phyloP scores from a whole-genome alignment of 1,140 invertebrate species.

The Calliphora vicina region DNA sequence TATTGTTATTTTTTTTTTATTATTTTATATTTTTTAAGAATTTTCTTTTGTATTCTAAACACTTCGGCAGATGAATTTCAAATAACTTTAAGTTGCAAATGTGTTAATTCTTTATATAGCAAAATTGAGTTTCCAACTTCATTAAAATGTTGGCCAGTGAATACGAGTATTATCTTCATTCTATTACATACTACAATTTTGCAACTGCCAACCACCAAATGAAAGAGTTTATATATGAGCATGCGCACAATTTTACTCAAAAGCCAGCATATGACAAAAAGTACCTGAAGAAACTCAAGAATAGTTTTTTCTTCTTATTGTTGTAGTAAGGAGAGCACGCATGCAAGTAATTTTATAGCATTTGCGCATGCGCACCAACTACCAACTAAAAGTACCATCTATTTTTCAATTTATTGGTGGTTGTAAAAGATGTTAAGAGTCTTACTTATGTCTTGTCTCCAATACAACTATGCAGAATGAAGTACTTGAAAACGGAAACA shows the following conservation, averaged over 20 bases:
- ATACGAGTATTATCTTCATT: too few relatives aligned
- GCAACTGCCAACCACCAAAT: background rate
- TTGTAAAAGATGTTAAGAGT: background rate
- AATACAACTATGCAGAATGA: too few relatives aligned
- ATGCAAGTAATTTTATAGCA: background rate
- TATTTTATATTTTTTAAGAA: background rate
- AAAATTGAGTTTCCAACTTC: background rate
- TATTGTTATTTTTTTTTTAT: background rate
- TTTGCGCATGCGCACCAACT: background rate
- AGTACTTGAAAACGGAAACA: slow-evolving; percentile 27
- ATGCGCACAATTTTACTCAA: background rate
- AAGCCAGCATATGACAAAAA: too few relatives aligned
- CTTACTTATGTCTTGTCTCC: too few relatives aligned
- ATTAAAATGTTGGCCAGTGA: background rate
- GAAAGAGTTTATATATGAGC: background rate
- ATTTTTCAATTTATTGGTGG: background rate
- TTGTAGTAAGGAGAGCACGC: too few relatives aligned
- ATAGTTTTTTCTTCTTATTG: too few relatives aligned
- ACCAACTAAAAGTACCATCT: background rate
- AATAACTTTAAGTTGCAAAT: slow-evolving; percentile 27
- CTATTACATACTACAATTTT: background rate
- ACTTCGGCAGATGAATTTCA: background rate
- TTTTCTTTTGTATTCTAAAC: background rate
- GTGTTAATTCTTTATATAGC: slow-evolving; percentile 22
- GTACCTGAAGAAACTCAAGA: too few relatives aligned